phyloP scores from a whole-genome alignment of 1,140 invertebrate genomes.

The Coenobita brevimanus region DNA sequence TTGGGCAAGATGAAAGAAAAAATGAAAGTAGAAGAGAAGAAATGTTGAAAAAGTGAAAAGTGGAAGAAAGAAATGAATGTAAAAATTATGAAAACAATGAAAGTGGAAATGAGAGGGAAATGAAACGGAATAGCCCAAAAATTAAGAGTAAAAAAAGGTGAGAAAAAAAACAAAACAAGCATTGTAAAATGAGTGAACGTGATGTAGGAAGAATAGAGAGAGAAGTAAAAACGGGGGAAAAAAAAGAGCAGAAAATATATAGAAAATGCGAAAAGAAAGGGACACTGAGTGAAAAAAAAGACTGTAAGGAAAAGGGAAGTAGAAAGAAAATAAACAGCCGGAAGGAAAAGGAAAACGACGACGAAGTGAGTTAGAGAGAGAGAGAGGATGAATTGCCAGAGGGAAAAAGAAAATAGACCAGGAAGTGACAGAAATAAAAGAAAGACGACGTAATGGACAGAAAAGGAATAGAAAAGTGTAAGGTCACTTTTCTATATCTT shows the following conservation, averaged over 20 bases:
- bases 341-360: too few species aligned
- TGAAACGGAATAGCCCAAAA: too few species aligned
- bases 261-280: not conserved
- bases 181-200: not conserved
- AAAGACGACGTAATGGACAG: not conserved
- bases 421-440: not conserved
- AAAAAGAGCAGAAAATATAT: not conserved
- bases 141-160: not conserved
- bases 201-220: not conserved
- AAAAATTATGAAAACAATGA: not conserved
- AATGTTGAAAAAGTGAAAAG: not conserved
- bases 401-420: not conserved
- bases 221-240: not conserved
- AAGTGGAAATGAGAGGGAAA: not conserved
- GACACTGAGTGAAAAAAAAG: not conserved
- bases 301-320: not conserved
- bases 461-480: not conserved
- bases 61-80: not conserved
- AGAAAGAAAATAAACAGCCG: not conserved
- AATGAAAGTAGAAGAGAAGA: slow-evolving; percentile 1
- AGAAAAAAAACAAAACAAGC: slow-evolving; percentile 2
- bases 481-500: not conserved
- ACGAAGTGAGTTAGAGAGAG: not conserved
- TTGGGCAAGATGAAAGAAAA: not conserved
- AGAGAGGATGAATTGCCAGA: not conserved